These are phyloP conservation scores for Stegostoma tigrinum DNA, from an alignment of 2,113 vertebrate species.

Conservation along the genomic window DNA sequence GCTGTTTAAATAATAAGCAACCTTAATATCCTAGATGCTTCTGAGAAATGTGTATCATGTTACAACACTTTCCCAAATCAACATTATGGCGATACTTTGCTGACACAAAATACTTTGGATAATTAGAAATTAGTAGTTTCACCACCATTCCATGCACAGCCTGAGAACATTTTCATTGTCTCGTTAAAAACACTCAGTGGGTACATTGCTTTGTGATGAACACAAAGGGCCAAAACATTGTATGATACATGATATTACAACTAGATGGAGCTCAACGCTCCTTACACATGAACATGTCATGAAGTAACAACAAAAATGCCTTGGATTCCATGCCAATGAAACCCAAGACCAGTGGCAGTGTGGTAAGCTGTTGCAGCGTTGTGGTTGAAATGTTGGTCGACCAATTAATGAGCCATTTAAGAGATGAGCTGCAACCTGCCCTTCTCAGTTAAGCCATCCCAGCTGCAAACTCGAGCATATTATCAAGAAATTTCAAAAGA, in stretches of 20 bases:
- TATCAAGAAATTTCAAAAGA: neutral
- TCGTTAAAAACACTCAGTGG: neutral
- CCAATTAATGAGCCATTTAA: neutral
- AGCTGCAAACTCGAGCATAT: neutral
- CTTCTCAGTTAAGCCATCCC: neutral
- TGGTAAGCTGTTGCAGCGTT: neutral
- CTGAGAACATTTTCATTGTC: neutral
- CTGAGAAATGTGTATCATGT: neutral
- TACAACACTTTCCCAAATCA: neutral
- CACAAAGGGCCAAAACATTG: neutral
- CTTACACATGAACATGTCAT: neutral
- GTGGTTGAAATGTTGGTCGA: neutral
- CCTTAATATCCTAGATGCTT: neutral
- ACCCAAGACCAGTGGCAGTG: slow-evolving; percentile 18
- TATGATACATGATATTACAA: slow-evolving; percentile 25
- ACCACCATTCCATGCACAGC: neutral
- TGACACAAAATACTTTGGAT: neutral
- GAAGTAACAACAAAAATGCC: neutral
- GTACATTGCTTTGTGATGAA: neutral
- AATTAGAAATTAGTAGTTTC: neutral
- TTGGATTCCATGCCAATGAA: slow-evolving; percentile 21
- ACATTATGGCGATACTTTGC: neutral
- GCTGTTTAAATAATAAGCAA: neutral
- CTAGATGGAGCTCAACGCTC: neutral
- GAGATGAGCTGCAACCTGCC: slow-evolving; percentile 2